Evolutionary conservation across 2,888 invertebrate species (phyloP), one percentile per base, ranked within the genome.

Genomic region (Chaetogeoica ovagalla): DNA sequence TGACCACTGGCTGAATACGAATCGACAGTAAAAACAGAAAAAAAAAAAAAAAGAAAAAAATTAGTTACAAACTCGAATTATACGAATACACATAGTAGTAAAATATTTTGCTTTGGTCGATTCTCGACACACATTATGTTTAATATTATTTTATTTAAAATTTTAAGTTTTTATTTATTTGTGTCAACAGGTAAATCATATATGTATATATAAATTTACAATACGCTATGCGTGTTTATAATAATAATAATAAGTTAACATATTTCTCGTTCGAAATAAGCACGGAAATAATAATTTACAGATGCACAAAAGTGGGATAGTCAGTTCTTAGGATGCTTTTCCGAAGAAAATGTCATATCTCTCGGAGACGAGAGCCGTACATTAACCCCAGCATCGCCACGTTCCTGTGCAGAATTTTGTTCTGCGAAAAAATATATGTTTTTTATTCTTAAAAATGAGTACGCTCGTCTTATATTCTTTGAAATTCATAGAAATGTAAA

Each of bases 301-400:
- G 63, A 37, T 17, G 73, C 63, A 39, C 62, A 74, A 65, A 63
- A 39, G 0, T 21, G 63, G 8, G 48, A 62, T 52, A 52, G n/a
- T 73, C 68, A 59, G 21, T 77, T n/a, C n/a, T 21, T 77, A 37
- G 76, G 76, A 69, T 77, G 76, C 69, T 69, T 48, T 68, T 55
- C 59, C 60, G 76, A 21, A 48, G 76, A 77, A 60, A 77, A 77
- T 37, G 60, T 77, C 62, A 1, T 69, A 21, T 52, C 76, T 17
- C 60, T 77, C 0, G 76, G 76, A 30, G 76, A 77, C n/a, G 76
- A 77, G 19, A 69, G 48, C 9, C 68, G 48, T 48, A 37, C 52
- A 13, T 37, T 77, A 39, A 69, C 48, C n/a, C 43, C 76, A 15
- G 59, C 69, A n/a, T 62, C 76, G 48, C 76, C 76, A 21, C 23